These are phyloP conservation scores for Oreohelix idahoensis DNA, from an alignment of 1,140 invertebrate species.

Conservation along the genomic window DNA sequence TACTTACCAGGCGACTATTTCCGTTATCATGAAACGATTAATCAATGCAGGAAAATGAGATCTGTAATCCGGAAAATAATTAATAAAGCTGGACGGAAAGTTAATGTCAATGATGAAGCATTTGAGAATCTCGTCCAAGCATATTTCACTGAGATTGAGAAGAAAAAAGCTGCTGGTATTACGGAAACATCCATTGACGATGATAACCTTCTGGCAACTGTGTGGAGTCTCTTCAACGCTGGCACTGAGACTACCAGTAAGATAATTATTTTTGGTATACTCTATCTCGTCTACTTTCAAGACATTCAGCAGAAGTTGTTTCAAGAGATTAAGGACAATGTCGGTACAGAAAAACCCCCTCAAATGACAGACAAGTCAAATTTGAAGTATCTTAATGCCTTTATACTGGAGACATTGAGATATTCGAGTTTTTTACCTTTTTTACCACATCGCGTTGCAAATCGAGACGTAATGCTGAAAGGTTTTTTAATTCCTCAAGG, in stretches of 20 bases:
- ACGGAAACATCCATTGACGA: not conserved
- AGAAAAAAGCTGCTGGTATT: not conserved
- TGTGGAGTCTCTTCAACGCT: not conserved
- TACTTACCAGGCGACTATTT: not conserved
- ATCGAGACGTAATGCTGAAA: constrained; percentile 54
- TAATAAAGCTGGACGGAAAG: not conserved
- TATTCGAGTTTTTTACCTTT: constrained; percentile 57
- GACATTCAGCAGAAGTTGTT: not conserved
- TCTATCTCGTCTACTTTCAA: not conserved
- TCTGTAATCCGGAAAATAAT: not conserved
- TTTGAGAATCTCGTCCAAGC: not conserved
- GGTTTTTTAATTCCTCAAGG: constrained; percentile 66
- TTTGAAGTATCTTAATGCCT: not conserved
- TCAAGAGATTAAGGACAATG: not conserved
- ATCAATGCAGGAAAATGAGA: not conserved
- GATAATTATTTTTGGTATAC: not conserved
- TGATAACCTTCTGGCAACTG: not conserved
- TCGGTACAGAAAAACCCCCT: not conserved
- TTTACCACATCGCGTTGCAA: constrained; percentile 61
- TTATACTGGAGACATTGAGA: not conserved
- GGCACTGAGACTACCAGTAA: not conserved
- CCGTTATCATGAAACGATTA: not conserved
- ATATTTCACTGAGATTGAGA: not conserved
- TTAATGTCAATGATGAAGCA: not conserved
- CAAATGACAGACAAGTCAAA: not conserved